A percentile compares a stretch with the other conserved stretches of the same genome.
Conservation (phyloP, 2,113 vertebrate species). For the Sula dactylatra region DNA sequence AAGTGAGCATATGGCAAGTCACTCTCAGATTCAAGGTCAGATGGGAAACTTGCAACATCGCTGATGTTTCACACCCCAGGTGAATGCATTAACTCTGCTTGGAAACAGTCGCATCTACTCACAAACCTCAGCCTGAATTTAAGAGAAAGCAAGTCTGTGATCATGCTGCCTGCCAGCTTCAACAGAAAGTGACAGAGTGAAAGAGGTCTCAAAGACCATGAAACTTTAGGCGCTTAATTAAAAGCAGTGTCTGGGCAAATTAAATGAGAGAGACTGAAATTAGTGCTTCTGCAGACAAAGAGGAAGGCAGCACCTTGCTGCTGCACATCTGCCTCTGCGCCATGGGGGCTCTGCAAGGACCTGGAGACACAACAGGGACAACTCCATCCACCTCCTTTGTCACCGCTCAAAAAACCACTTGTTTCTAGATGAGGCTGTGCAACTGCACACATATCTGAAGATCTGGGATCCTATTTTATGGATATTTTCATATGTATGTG, state of each 20-base stretch:
- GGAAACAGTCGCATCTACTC: neutral
- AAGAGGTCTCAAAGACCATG: conserved; percentile 19
- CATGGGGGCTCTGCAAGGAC: neutral
- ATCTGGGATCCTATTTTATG: neutral
- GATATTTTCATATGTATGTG: neutral
- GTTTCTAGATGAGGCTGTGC: neutral
- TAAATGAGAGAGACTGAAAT: conserved; percentile 11
- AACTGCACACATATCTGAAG: neutral
- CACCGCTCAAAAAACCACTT: neutral
- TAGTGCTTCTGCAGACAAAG: neutral
- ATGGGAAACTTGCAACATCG: neutral
- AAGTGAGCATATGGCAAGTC: conserved; percentile 35
- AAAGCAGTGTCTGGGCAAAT: conserved; percentile 57
- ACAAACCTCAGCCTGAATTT: neutral
- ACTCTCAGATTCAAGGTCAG: conserved; percentile 28
- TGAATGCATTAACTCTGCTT: conserved; percentile 29
- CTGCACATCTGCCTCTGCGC: conserved; percentile 26
- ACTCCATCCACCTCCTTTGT: neutral
- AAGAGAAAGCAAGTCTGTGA: neutral
- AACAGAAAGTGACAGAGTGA: neutral
- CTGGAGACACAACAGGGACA: neutral
- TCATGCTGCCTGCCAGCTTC: neutral
- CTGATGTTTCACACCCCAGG: conserved; percentile 41
- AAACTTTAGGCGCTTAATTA: conserved; percentile 50
- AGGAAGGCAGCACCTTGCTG: conserved; percentile 35